These are phyloP conservation scores for Microctenopoma lineatum DNA, from an alignment of 2,797 vertebrate species.

Conservation along the genomic window DNA sequence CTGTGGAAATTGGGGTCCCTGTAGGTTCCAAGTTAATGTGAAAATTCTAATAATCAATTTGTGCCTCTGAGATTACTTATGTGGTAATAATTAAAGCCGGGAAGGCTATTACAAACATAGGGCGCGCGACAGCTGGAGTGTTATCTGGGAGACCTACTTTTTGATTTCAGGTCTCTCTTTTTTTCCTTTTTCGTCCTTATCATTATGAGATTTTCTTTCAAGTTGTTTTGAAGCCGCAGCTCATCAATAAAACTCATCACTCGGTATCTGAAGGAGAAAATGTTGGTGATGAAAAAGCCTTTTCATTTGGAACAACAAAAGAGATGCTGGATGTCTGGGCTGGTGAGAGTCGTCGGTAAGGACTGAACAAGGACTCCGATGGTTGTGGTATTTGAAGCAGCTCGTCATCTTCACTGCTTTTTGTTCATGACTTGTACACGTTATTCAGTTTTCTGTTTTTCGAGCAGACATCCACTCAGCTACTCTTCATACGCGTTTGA, in stretches of 20 bases:
- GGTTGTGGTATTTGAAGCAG: neutral
- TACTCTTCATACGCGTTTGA: neutral
- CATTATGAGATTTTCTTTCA: conserved; percentile 37
- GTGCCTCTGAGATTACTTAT: conserved; percentile 68
- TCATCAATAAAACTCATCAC: conserved; percentile 49
- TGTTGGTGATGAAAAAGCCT: conserved; percentile 38
- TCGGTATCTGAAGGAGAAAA: conserved; percentile 32
- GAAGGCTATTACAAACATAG: conserved; percentile 60
- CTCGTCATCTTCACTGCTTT: neutral
- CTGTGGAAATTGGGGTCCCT: conserved; percentile 63
- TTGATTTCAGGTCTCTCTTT: conserved; percentile 35
- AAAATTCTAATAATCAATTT: conserved; percentile 74
- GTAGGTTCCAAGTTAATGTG: conserved; percentile 67
- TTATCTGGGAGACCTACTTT: conserved; percentile 48
- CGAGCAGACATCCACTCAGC: too few species aligned
- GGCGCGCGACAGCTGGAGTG: conserved; percentile 7
- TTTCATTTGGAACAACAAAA: conserved; percentile 62
- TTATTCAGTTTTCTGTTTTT: neutral
- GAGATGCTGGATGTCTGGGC: conserved; percentile 12
- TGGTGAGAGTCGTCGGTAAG: conserved; percentile 17
- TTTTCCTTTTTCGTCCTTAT: neutral
- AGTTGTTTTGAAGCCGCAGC: conserved; percentile 46
- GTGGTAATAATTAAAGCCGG: conserved; percentile 72
- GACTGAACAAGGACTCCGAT: neutral
- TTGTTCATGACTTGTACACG: neutral